These are phyloP conservation scores for Rhabdomys dilectus DNA, from an alignment of 2,113 vertebrate species.

Conservation along the genomic window DNA sequence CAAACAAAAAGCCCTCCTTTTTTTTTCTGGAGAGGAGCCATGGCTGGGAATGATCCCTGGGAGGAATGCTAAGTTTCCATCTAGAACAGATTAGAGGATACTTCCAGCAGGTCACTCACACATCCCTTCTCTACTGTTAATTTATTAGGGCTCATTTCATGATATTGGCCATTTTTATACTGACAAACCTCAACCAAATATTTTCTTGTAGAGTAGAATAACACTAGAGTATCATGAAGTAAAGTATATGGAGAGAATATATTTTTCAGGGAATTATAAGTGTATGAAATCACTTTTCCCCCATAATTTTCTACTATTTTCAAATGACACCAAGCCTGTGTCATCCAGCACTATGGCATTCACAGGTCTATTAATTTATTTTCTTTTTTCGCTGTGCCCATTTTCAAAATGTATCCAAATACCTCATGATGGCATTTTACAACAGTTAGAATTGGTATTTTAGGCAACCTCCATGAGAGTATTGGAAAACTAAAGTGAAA, in stretches of 20 bases:
- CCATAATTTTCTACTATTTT: constrained; percentile 30
- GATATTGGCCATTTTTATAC: background rate
- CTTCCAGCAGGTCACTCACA: background rate
- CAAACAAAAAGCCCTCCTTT: background rate
- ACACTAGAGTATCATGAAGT: background rate
- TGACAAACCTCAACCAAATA: background rate
- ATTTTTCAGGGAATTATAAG: background rate
- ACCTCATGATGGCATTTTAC: background rate
- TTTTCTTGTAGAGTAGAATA: background rate
- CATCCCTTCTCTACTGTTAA: background rate
- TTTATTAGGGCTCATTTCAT: background rate
- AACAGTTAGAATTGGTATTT: constrained; percentile 1
- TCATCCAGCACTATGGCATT: background rate
- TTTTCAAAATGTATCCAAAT: constrained; percentile 40
- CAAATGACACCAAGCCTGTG: background rate
- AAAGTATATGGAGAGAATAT: background rate
- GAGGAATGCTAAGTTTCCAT: background rate
- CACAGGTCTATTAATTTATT: constrained; percentile 40
- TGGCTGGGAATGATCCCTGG: background rate
- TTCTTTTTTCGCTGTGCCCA: constrained; percentile 9
- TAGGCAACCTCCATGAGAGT: background rate
- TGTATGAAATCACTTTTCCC: background rate
- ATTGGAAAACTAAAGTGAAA: constrained; percentile 3
- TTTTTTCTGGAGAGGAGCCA: background rate
- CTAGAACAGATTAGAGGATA: background rate